A percentile compares a stretch with the other conserved stretches of the same genome.
phyloP scores from a whole-genome alignment of 2,113 vertebrate genomes.

The Eptesicus fuscus region DNA sequence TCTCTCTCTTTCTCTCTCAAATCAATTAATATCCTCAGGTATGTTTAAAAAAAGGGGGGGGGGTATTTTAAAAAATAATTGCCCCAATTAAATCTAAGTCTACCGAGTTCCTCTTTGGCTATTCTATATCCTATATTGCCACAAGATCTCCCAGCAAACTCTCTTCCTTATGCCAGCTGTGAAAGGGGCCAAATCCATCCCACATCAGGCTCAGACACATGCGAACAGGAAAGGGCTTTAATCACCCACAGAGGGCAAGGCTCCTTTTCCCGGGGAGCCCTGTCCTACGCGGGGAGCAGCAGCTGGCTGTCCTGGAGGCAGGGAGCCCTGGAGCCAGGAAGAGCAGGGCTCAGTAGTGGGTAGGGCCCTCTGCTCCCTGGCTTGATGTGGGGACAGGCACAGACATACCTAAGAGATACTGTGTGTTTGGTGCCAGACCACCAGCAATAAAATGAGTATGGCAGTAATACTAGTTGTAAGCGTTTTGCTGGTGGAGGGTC shows the following conservation, averaged over 20 bases:
- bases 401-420: neutral
- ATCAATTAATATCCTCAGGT: neutral
- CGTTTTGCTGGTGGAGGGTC: neutral
- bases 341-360: neutral
- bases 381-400: neutral
- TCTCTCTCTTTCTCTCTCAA: neutral
- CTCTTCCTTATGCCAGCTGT: neutral
- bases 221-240: neutral
- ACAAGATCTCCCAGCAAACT: neutral
- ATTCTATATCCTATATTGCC: neutral
- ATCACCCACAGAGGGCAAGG: neutral
- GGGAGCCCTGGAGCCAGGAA: neutral
- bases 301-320: neutral
- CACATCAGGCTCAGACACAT: neutral
- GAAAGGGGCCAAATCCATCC: neutral
- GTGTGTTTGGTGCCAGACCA: neutral
- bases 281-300: neutral
- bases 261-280: neutral
- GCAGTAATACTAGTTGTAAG: neutral
- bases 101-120: neutral
- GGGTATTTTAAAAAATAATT: neutral
- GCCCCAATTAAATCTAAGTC: conserved; percentile 2
- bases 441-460: neutral
- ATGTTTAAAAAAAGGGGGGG: neutral
- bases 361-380: neutral